These are phyloP conservation scores for Pyrgus malvae DNA, from an alignment of 2,888 invertebrate genomes.

Conservation along the genomic window DNA sequence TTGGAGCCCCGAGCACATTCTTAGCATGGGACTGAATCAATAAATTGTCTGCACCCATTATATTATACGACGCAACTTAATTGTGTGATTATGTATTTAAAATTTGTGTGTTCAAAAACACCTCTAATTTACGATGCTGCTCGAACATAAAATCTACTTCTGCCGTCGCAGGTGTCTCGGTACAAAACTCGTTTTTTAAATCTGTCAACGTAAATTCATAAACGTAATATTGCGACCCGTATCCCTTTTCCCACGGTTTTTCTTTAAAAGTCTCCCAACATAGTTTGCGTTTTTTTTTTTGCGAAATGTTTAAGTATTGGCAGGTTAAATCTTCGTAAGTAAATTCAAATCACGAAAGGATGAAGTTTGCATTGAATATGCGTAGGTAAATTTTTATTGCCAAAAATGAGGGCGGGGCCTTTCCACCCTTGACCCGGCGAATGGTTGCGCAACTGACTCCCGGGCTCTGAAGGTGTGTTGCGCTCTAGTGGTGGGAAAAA, in stretches of 20 bases:
- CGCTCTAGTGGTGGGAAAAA: constrained; percentile 27
- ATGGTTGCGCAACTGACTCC: constrained; percentile 62
- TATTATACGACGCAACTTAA: constrained; percentile 40
- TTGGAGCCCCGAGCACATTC: constrained; percentile 60
- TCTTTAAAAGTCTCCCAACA: too few relatives aligned
- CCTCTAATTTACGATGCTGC: constrained; percentile 45
- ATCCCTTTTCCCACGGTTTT: constrained; percentile 28
- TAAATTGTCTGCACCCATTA: constrained; percentile 56
- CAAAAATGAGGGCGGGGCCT: constrained; percentile 68
- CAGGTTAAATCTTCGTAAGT: constrained; percentile 2
- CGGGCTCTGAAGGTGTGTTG: constrained; percentile 51
- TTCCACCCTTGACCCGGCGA: constrained; percentile 70
- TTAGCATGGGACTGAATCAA: constrained; percentile 52
- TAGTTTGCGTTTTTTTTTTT: too few relatives aligned
- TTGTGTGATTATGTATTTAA: constrained; percentile 40
- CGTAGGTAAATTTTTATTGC: constrained; percentile 57
- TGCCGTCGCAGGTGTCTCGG: constrained; percentile 49
- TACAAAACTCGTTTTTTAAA: too few relatives aligned
- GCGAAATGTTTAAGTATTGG: too few relatives aligned
- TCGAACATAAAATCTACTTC: constrained; percentile 30
- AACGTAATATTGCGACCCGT: constrained; percentile 26
- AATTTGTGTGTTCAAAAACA: constrained; percentile 39
- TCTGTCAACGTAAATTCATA: too few relatives aligned
- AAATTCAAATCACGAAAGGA: constrained; percentile 43
- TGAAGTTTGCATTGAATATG: constrained; percentile 50